phyloP scores from a whole-genome alignment of 1,140 invertebrate species.

The Atopsyche davidsoni region DNA sequence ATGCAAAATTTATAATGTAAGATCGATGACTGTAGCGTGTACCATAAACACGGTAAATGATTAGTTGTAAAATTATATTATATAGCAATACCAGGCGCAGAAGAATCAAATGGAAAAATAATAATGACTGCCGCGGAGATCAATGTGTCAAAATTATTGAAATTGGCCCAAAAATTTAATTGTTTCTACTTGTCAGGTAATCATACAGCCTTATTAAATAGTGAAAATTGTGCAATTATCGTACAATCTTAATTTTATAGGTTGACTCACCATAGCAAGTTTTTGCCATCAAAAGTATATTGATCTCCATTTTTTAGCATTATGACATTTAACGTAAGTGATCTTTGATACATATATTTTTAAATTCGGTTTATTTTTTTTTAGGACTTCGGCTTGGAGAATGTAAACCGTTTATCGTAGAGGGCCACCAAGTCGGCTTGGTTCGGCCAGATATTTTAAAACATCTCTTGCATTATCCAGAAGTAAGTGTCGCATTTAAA shows the following conservation, averaged over 20 bases:
- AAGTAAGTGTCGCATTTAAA: conserved; percentile 50
- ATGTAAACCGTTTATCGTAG: conserved; percentile 80
- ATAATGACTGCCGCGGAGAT: conserved; percentile 20
- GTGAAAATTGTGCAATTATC: background rate
- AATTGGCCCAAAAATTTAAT: conserved; percentile 76
- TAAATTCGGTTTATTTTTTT: conserved; percentile 1
- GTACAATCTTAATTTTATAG: background rate
- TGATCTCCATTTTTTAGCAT: conserved; percentile 18
- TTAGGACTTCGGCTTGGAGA: conserved; percentile 65
- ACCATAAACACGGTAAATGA: too few relatives aligned
- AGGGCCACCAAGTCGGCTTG: conserved; percentile 81
- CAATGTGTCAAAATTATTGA: conserved; percentile 49
- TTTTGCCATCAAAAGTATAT: conserved; percentile 12
- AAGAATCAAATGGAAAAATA: conserved; percentile 17
- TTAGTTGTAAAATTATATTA: too few relatives aligned
- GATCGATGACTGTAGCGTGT: too few relatives aligned
- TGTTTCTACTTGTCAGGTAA: conserved; percentile 74
- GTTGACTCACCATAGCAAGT: background rate
- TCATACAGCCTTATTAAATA: conserved; percentile 1
- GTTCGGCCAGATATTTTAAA: conserved; percentile 75
- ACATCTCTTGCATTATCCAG: conserved; percentile 71
- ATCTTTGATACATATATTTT: conserved; percentile 1
- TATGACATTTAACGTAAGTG: conserved; percentile 7
- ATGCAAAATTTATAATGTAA: too few relatives aligned
- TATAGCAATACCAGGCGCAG: conserved; percentile 10